Percentiles rank a stretch among this genome's conserved stretches.
phyloP scores from a whole-genome alignment of 2,113 vertebrate species.

The Tyrannus savana region DNA sequence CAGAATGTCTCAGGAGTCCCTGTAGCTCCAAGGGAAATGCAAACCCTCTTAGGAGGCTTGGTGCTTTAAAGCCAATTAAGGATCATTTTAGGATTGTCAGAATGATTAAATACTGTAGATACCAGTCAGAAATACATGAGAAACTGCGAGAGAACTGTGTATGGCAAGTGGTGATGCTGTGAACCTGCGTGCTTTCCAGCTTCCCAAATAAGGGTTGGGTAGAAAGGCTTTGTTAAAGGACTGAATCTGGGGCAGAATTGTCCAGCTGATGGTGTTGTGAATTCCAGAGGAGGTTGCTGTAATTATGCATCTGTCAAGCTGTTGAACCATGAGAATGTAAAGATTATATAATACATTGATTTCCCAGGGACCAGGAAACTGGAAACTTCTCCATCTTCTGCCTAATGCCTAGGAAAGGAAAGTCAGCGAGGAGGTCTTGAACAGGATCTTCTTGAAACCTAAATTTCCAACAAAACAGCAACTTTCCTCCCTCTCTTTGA shows the following conservation, averaged over 20 bases:
- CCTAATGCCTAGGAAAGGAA: constrained; percentile 23
- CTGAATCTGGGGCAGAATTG: neutral
- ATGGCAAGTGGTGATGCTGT: neutral
- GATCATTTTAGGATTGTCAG: neutral
- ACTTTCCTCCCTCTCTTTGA: neutral
- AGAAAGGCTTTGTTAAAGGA: neutral
- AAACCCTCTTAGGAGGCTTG: neutral
- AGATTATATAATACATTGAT: neutral
- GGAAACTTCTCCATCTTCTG: constrained; percentile 15
- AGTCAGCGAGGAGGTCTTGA: constrained; percentile 17
- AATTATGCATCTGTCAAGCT: neutral
- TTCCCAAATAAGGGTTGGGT: neutral
- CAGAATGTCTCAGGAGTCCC: neutral
- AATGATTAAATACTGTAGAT: neutral
- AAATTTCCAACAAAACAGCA: neutral
- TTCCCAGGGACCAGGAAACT: constrained; percentile 35
- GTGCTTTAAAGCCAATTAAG: neutral
- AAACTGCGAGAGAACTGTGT: neutral
- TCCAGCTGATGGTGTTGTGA: neutral
- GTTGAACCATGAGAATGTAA: constrained; percentile 3
- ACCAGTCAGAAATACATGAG: neutral
- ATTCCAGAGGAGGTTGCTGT: neutral
- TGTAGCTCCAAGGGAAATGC: neutral
- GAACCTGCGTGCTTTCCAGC: neutral
- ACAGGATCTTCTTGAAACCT: constrained; percentile 29